Evolutionary conservation across 1,140 invertebrate species (phyloP), one percentile per base, ranked within the genome.

Genomic region (Dendroctonus valens): DNA sequence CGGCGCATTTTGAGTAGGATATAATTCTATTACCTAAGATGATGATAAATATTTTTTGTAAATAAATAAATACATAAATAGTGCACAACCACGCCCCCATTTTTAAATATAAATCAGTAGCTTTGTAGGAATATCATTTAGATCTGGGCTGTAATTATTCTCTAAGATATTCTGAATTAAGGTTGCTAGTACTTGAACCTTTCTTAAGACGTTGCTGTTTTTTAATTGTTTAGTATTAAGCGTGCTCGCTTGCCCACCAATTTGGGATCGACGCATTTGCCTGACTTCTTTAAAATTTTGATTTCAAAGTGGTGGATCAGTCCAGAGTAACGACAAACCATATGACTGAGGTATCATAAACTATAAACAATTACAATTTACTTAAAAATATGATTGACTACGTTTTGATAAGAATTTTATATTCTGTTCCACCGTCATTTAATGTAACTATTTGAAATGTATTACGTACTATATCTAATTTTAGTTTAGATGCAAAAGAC

Each of bases 81-180:
- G 65, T 67, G 59, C 65, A 67, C 65, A 67, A 67, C 65, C 65
- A 67, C 59, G 50, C 11, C 65, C 40, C 41, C 38, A 40, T 39
- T 57, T 57, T 55, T 63, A n/a, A 58, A 49, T 37, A 6, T 58
- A 39, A 65, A 66, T 52, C 57, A 46, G 58, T 59, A 60, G 49
- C 48, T 59, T 40, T 51, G 53, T 59, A 59, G 41, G 41, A 42
- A 51, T 66, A 66, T 65, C 51, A 66, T 66, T 66, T 66, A 66
- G 57, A 66, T 67, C 59, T 67, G 65, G 65, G 65, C 58, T 67
- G 65, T 67, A 61, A 67, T 42, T 67, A 54, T 61, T 37, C 15
- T 59, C 41, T 61, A 62, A 52, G 58, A 59, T 59, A 49, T 66
- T 65, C 65, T 41, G 41, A 66, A 59, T 49, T 66, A 59, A 57